Evolutionary conservation across 2,113 vertebrate species (phyloP).

Genomic region (Nothobranchius kuhntae): DNA sequence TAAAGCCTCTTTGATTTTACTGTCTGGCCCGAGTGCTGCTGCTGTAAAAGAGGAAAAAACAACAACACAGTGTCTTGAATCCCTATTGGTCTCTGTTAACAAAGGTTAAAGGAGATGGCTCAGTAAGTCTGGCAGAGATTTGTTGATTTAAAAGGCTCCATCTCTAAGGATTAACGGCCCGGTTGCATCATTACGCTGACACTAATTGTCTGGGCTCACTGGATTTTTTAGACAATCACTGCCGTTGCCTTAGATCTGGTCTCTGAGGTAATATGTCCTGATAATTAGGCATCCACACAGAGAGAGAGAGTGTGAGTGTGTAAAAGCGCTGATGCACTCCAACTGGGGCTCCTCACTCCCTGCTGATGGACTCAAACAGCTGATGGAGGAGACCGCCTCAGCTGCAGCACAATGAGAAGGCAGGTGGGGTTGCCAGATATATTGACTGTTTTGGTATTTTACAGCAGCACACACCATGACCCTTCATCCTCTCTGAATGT

Average conservation of each 20-base stretch:
- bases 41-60: constrained; percentile 33
- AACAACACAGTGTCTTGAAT: constrained; percentile 65
- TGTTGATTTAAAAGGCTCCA: constrained; percentile 56
- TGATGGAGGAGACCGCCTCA: constrained; percentile 59
- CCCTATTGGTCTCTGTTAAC: constrained; percentile 55
- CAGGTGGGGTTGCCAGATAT: constrained; percentile 26
- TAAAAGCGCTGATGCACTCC: constrained; percentile 1
- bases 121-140: constrained; percentile 57
- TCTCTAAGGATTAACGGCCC: constrained; percentile 38
- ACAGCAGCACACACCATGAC: constrained; percentile 22
- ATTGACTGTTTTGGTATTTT: constrained; percentile 46
- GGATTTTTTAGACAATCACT: constrained; percentile 65
- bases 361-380: constrained; percentile 52
- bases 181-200: constrained; percentile 63
- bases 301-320: constrained; percentile 14
- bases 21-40: constrained; percentile 47
- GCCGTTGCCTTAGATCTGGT: constrained; percentile 79
- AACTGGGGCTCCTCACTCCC: constrained; percentile 8
- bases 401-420: constrained; percentile 38
- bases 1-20: constrained; percentile 51
- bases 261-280: constrained; percentile 71
- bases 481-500: constrained; percentile 34
- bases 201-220: constrained; percentile 39
- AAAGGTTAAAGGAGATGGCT: constrained; percentile 56
- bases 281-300: constrained; percentile 68